Conservation (phyloP, 2,113 vertebrate species). For the Puntigrus tetrazona region DNA sequence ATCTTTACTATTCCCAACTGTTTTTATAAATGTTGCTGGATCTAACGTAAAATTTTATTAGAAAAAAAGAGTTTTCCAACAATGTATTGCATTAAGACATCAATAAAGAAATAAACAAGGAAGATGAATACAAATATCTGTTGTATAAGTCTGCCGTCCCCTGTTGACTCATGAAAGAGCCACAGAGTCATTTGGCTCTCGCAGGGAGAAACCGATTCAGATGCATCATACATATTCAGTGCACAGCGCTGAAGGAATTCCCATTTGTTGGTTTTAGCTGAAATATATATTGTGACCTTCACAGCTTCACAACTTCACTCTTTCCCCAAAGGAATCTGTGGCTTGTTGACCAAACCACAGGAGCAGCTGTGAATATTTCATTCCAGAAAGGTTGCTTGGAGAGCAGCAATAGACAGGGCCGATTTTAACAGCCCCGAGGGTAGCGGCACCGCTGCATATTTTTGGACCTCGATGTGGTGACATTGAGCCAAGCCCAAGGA, state of each 20-base stretch:
- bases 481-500: constrained; percentile 66
- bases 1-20: background rate
- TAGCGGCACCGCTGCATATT: constrained; percentile 46
- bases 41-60: background rate
- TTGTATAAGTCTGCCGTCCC: background rate
- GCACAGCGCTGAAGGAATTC: constrained; percentile 48
- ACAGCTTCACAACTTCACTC: constrained; percentile 76
- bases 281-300: constrained; percentile 76
- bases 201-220: constrained; percentile 46
- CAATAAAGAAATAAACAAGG: constrained; percentile 16
- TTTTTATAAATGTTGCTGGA: constrained; percentile 33
- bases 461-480: constrained; percentile 65
- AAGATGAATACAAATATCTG: background rate
- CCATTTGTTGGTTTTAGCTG: constrained; percentile 73
- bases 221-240: constrained; percentile 58
- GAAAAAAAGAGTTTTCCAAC: background rate
- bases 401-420: constrained; percentile 37
- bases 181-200: constrained; percentile 10
- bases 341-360: constrained; percentile 76
- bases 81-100: background rate
- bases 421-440: constrained; percentile 48
- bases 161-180: constrained; percentile 61
- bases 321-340: constrained; percentile 75
- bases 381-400: constrained; percentile 63
- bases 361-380: constrained; percentile 80